Conservation (phyloP, 1,140 invertebrate species). For the Nylanderia fulva region DNA sequence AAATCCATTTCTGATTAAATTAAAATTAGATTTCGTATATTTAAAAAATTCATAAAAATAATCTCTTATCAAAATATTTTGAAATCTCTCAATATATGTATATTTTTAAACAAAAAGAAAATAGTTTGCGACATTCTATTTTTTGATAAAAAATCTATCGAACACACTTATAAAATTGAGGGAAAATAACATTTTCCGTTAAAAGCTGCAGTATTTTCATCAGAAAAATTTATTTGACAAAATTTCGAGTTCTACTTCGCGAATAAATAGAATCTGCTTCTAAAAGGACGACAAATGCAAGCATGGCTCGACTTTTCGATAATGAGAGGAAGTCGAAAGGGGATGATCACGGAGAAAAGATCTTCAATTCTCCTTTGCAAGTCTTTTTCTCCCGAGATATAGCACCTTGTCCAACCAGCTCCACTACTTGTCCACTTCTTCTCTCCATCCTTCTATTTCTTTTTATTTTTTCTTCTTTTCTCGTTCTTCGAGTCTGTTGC, state of each 20-base stretch:
- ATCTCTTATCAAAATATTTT: too few relatives aligned
- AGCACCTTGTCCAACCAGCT: slow-evolving; percentile 34
- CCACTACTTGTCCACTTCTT: background rate
- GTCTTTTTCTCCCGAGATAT: slow-evolving; percentile 55
- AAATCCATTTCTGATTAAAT: too few relatives aligned
- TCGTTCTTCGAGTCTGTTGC: slow-evolving; percentile 47
- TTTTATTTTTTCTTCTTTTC: background rate
- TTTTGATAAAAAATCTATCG: too few relatives aligned
- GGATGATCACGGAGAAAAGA: slow-evolving; percentile 5
- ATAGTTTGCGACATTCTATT: too few relatives aligned
- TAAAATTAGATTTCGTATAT: too few relatives aligned
- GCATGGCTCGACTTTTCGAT: slow-evolving; percentile 4
- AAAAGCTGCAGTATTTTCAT: background rate
- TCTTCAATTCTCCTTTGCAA: slow-evolving; percentile 45
- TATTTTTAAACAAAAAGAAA: too few relatives aligned
- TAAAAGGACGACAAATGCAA: slow-evolving; percentile 37
- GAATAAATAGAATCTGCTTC: slow-evolving; percentile 7
- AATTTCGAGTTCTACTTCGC: background rate
- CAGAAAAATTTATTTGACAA: too few relatives aligned
- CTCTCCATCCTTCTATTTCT: background rate
- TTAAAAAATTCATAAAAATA: too few relatives aligned
- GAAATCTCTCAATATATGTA: too few relatives aligned
- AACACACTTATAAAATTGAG: too few relatives aligned
- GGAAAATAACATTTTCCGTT: background rate
- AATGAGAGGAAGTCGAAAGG: background rate